A percentile compares a stretch with the other conserved stretches of the same genome.
Conservation (phyloP, 2,113 vertebrate genomes). For the Rana temporaria region DNA sequence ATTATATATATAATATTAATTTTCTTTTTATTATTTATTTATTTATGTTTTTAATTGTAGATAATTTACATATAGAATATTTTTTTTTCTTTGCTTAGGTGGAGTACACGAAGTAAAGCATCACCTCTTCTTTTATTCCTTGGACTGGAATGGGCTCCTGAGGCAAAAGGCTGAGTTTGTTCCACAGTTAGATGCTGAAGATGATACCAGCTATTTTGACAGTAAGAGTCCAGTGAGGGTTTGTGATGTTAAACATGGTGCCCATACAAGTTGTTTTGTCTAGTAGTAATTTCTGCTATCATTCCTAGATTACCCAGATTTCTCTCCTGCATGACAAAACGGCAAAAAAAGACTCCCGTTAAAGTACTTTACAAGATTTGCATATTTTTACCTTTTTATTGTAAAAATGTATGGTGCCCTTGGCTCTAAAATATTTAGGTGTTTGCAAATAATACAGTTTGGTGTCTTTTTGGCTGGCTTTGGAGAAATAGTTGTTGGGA, state of each 20-base stretch:
- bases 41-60: too few species aligned
- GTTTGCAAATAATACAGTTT: too few species aligned
- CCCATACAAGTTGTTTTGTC: not conserved
- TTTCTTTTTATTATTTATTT: too few species aligned
- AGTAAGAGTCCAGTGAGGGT: conserved; percentile 73
- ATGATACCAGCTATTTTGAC: conserved; percentile 98
- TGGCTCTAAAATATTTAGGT: too few species aligned
- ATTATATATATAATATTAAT: too few species aligned
- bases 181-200: conserved; percentile 93
- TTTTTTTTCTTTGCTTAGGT: conserved; percentile 67
- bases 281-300: not conserved
- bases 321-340: not conserved
- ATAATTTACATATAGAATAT: too few species aligned
- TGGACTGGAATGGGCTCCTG: conserved; percentile 95
- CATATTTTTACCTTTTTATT: too few species aligned
- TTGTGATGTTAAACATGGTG: not conserved
- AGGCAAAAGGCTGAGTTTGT: conserved; percentile 96
- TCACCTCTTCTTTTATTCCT: conserved; percentile 85
- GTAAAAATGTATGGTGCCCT: too few species aligned
- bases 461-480: too few species aligned
- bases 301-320: not conserved
- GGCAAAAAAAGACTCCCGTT: not conserved
- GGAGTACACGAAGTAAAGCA: conserved; percentile 91
- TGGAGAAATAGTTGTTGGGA: too few species aligned
- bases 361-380: too few species aligned